Evolutionary conservation across 1,140 invertebrate species (phyloP), one percentile per base, ranked within the genome.

Genomic region (Meloidogyne chitwoodi): DNA sequence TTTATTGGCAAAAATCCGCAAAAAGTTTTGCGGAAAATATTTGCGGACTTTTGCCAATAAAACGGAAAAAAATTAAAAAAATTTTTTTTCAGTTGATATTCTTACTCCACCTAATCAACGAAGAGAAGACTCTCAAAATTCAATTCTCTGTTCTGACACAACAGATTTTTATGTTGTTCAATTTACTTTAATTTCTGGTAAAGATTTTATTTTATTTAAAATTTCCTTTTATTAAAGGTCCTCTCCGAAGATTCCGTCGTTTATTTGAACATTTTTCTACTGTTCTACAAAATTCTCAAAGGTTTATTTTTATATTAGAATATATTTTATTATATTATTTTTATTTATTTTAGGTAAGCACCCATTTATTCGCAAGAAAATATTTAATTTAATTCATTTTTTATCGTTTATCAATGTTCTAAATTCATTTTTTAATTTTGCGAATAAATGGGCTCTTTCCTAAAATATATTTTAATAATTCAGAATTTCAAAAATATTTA

Each of bases 251-350:
- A 27, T 73, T 73, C 26, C 24, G 64, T n/a, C 71, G 71, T 11
- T 73, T 73, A 61, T 38, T 73, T 29, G 71, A 73, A 63, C 71
- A 73, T 73, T 73, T 73, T 73, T 73, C 71, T 19, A 73, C 71
- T 31, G 71, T 73, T 73, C n/a, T 73, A 14, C 71, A 73, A 29
- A 73, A 24, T 10, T 1, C 48, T 10, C 71, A 64, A 22, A 70
- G 61, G 68, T 70, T 41, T 41, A 14, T 56, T 26, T 44, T 22
- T 2, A 62, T 19, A 27, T n/a, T n/a, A n/a, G n/a, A n/a, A n/a
- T n/a, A n/a, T n/a, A n/a, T n/a, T n/a, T n/a, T n/a, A n/a, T n/a
- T n/a, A n/a, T n/a, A n/a, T n/a, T n/a, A n/a, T n/a, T n/a, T n/a
- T n/a, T n/a, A n/a, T n/a, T n/a, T n/a, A n/a, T n/a, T n/a, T n/a